Conservation (phyloP, 2,113 vertebrate genomes). For the Cololabis saira region DNA sequence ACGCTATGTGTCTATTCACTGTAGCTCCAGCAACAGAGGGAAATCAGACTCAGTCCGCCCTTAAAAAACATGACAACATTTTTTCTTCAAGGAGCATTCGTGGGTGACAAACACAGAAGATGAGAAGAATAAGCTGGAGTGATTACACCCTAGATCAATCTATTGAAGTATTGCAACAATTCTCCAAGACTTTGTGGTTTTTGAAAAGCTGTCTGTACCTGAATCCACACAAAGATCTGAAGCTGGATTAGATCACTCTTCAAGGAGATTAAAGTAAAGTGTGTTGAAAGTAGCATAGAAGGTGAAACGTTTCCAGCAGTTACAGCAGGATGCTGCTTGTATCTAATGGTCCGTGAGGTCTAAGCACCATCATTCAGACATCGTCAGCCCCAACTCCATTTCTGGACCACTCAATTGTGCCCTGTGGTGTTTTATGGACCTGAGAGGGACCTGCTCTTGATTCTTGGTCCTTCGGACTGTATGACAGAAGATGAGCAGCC, state of each 20-base stretch:
- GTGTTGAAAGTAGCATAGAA: not conserved
- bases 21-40: not conserved
- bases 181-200: too few relatives aligned
- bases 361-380: slow-evolving; percentile 31
- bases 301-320: slow-evolving; percentile 14
- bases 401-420: slow-evolving; percentile 38
- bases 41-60: slow-evolving; percentile 4
- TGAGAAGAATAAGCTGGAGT: not conserved
- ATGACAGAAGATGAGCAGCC: slow-evolving; percentile 24
- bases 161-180: too few relatives aligned
- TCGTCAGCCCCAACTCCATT: slow-evolving; percentile 29
- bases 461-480: not conserved
- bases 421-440: slow-evolving; percentile 31
- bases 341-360: slow-evolving; percentile 38
- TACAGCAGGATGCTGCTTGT: slow-evolving; percentile 18
- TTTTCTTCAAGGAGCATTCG: too few relatives aligned
- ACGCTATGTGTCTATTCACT: too few relatives aligned
- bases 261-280: not conserved
- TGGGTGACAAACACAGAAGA: not conserved
- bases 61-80: too few relatives aligned
- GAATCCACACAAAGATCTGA: not conserved
- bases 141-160: too few relatives aligned
- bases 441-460: slow-evolving; percentile 13
- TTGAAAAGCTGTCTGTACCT: too few relatives aligned
- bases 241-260: not conserved